Percentiles rank a stretch among this genome's conserved stretches.
Conservation (phyloP, 2,113 vertebrate species). For the Pseudopodoces humilis region DNA sequence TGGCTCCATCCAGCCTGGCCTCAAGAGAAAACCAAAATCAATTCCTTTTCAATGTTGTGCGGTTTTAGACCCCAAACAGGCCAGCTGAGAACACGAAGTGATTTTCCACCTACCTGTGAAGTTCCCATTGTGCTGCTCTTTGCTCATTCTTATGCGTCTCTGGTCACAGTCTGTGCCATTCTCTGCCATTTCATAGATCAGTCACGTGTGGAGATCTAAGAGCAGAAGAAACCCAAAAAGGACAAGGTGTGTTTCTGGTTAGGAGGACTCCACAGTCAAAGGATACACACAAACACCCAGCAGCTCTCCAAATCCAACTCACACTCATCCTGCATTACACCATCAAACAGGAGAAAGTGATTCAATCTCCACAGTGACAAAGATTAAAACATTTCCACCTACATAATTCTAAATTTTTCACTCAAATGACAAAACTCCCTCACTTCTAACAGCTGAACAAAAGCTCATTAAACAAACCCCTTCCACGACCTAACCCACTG, state of each 20-base stretch:
- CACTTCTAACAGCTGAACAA: neutral
- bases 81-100: neutral
- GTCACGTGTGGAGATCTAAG: constrained; percentile 57
- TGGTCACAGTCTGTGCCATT: constrained; percentile 91
- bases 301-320: neutral
- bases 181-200: constrained; percentile 91
- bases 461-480: neutral
- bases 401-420: neutral
- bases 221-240: constrained; percentile 6
- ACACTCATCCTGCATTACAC: neutral
- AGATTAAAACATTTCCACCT: constrained; percentile 45
- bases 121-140: constrained; percentile 90
- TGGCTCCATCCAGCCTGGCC: neutral
- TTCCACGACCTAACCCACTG: neutral
- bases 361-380: neutral
- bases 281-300: neutral
- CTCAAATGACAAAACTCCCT: neutral
- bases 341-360: neutral
- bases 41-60: neutral
- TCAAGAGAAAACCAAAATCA: neutral
- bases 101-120: constrained; percentile 81
- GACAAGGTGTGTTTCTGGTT: neutral
- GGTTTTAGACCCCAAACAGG: neutral
- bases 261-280: neutral
- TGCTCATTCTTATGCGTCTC: constrained; percentile 82